These are phyloP conservation scores for Eupithecia subfuscata DNA, from an alignment of 2,888 invertebrate species.

Conservation along the genomic window DNA sequence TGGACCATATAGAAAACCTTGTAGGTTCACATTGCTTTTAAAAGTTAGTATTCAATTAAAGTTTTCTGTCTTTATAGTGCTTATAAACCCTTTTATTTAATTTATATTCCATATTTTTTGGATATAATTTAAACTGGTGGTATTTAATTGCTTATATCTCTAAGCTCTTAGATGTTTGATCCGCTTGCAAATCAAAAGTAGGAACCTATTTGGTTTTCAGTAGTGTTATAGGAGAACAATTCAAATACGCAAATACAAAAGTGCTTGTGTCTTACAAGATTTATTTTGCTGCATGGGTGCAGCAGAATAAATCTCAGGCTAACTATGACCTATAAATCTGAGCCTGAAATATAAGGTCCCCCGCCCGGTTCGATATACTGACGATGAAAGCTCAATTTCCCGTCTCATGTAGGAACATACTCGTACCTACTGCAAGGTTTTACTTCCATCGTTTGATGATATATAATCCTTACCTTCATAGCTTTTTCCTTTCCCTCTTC, in stretches of 20 bases:
- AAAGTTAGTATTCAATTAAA: background rate
- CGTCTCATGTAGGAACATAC: background rate
- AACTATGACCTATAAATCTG: background rate
- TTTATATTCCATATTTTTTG: background rate
- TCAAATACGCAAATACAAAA: background rate
- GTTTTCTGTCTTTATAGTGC: background rate
- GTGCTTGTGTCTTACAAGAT: background rate
- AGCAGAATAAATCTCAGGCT: background rate
- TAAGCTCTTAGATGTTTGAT: background rate
- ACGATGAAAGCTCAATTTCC: background rate
- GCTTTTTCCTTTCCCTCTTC: background rate
- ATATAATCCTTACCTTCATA: background rate
- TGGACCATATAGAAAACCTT: background rate
- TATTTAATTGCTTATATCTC: background rate
- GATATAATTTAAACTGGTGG: background rate
- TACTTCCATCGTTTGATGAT: background rate
- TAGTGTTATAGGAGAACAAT: background rate
- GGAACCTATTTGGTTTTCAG: background rate
- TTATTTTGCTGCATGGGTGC: constrained; percentile 6
- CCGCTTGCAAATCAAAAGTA: background rate
- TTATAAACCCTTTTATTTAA: background rate
- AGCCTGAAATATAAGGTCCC: background rate
- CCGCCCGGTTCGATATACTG: background rate
- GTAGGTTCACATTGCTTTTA: background rate
- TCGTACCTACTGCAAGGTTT: background rate